These are phyloP conservation scores for Hemicentrotus pulcherrimus DNA, from an alignment of 35 echinoderm and acorn worm species.

Conservation along the genomic window DNA sequence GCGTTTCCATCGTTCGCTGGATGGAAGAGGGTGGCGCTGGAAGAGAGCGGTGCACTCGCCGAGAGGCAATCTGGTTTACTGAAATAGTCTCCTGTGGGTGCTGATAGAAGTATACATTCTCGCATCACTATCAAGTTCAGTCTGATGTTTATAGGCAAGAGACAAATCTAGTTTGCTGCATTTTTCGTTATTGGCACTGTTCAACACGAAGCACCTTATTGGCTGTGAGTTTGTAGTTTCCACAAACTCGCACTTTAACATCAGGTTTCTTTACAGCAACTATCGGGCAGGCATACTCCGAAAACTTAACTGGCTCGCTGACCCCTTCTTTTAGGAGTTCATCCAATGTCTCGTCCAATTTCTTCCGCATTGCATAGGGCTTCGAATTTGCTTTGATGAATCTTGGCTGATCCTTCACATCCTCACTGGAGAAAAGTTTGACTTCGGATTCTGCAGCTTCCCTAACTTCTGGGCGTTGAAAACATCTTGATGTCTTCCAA, in stretches of 20 bases:
- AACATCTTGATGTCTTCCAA: too few relatives aligned
- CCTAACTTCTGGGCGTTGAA: too few relatives aligned
- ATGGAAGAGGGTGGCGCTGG: too few relatives aligned
- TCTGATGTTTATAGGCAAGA: conserved; percentile 61
- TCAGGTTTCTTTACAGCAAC: conserved; percentile 28
- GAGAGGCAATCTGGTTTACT: conserved; percentile 58
- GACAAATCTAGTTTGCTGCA: conserved; percentile 50
- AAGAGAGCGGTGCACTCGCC: conserved; percentile 32
- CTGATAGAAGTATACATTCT: conserved; percentile 35
- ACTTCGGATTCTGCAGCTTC: too few relatives aligned
- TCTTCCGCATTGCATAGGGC: too few relatives aligned
- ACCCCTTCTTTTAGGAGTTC: conserved; percentile 44
- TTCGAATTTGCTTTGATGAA: too few relatives aligned
- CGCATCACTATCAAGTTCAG: too few relatives aligned
- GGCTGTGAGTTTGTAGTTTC: conserved; percentile 67
- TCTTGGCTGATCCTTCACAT: too few relatives aligned
- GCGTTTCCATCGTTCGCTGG: conserved; percentile 48
- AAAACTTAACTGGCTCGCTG: conserved; percentile 37
- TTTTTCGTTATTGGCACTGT: conserved; percentile 61
- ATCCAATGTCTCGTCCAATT: too few relatives aligned
- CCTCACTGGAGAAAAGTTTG: too few relatives aligned
- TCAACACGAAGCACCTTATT: background rate
- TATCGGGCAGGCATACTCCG: conserved; percentile 60
- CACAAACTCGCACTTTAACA: conserved; percentile 59
- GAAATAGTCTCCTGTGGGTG: too few relatives aligned